Evolutionary conservation across 2,888 invertebrate species (phyloP), one percentile per base, ranked within the genome.

Genomic region (Odontocolon sp.): DNA sequence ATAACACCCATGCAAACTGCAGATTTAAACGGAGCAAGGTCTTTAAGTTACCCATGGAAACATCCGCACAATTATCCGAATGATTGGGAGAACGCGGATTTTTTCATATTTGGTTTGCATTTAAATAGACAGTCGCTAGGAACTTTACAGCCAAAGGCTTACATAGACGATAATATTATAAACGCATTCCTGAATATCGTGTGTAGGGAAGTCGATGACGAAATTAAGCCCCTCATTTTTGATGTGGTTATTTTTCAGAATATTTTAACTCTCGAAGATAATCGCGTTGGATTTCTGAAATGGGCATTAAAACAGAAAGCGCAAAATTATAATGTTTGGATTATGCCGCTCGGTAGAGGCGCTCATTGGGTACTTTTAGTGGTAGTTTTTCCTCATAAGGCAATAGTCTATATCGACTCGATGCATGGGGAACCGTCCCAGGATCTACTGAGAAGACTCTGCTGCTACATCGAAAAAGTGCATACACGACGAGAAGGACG

Each of bases 351-450:
- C 14, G 40, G 59, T 23, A 59, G 9, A 28, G 40, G 16, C 9
- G 4, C 8, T 3, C 59, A 59, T 6, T 59, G 59, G 59, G 40
- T 42, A 1, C 16, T 59, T 2, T 59, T 59, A 8, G n/a, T 59
- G 2, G 18, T 59, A 16, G 59, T 59, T 0, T 59, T 59, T n/a
- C 59, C 59, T 1, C 59, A 59, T 31, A 45, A 59, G 31, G 31
- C 42, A 6, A 59, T 59, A n/a, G 11, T 59, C 26, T 59, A 59
- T n/a, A 59, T 59, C 14, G 59, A 59, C 21, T 59, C 59, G 2
- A 5, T 59, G 5, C 42, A 59, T 26, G 26, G 40, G 3, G 9
- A 59, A 28, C 59, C 59, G 1, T 11, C 59, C 2, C n/a, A 59
- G 9, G 16, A 42, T 4, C 4, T 9, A 3, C 1, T 59, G 1